phyloP scores from a whole-genome alignment of 2,113 vertebrate species.

The Orthonyx spaldingii region DNA sequence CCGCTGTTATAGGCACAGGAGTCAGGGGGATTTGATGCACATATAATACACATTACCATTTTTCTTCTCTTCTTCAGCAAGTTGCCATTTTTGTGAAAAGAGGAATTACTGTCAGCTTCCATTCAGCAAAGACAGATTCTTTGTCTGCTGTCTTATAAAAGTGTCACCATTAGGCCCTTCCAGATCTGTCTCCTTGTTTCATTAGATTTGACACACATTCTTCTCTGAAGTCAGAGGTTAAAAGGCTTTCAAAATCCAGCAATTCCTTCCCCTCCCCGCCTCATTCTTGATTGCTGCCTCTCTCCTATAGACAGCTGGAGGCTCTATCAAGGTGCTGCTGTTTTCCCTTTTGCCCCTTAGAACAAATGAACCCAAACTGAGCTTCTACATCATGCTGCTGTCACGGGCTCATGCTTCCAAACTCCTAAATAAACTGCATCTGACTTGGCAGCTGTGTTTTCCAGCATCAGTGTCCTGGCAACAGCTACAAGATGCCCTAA shows the following conservation, averaged over 20 bases:
- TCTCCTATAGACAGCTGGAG: background rate
- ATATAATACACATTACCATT: background rate
- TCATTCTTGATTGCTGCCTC: background rate
- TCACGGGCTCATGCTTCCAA: background rate
- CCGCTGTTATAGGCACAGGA: background rate
- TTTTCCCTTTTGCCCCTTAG: background rate
- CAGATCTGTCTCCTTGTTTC: background rate
- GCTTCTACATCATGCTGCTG: slow-evolving; percentile 23
- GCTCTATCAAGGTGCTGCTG: background rate
- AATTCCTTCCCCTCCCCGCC: background rate
- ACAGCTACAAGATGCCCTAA: background rate
- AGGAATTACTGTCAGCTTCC: slow-evolving; percentile 30
- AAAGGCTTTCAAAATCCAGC: background rate
- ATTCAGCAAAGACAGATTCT: background rate
- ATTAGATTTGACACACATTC: background rate
- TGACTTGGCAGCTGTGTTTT: background rate
- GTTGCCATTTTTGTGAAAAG: slow-evolving; percentile 25
- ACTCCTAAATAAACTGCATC: background rate
- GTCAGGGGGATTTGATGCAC: background rate
- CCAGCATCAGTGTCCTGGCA: background rate
- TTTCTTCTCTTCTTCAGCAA: slow-evolving; percentile 22
- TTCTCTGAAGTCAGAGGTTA: slow-evolving; percentile 13
- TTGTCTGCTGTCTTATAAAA: background rate
- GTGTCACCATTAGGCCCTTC: background rate
- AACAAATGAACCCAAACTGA: slow-evolving; percentile 32